phyloP scores from a whole-genome alignment of 2,888 invertebrate species.

The Rhogogaster chlorosoma region DNA sequence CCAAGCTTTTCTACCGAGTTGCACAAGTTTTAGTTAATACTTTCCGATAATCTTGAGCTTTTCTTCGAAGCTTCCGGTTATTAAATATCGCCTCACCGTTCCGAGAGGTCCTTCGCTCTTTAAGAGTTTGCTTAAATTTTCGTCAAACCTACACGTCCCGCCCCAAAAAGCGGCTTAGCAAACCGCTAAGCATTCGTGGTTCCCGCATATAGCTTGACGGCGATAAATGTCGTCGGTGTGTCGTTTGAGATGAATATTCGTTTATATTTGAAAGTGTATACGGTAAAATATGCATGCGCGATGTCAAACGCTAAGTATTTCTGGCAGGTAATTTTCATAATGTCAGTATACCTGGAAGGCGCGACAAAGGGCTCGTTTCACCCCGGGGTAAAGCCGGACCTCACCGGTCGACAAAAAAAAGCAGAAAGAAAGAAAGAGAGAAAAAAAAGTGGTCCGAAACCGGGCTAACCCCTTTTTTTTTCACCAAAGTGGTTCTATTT shows the following conservation, averaged over 20 bases:
- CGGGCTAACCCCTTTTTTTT: slow-evolving; percentile 19
- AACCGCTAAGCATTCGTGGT: neutral
- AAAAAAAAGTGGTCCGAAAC: neutral
- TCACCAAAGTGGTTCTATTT: slow-evolving; percentile 5
- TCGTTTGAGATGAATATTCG: slow-evolving; percentile 63
- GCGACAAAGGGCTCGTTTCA: slow-evolving; percentile 28
- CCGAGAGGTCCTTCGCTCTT: neutral
- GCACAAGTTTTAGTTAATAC: neutral
- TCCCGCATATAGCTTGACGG: slow-evolving; percentile 52
- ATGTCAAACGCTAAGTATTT: slow-evolving; percentile 58
- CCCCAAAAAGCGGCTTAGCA: neutral
- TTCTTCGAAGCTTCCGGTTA: slow-evolving; percentile 59
- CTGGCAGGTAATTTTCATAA: slow-evolving; percentile 69
- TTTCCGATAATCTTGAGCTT: neutral
- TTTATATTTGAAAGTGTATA: slow-evolving; percentile 61
- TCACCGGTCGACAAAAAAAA: neutral
- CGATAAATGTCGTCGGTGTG: slow-evolving; percentile 63
- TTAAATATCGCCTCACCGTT: slow-evolving; percentile 66
- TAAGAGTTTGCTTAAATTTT: neutral
- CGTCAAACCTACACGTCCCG: neutral
- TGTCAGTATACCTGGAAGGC: slow-evolving; percentile 52
- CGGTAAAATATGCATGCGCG: slow-evolving; percentile 57
- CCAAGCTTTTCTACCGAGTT: neutral
- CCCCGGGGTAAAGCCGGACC: neutral
- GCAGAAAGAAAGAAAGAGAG: neutral